Conservation (phyloP, 1,140 invertebrate genomes). For the Leguminivora glycinivorella region DNA sequence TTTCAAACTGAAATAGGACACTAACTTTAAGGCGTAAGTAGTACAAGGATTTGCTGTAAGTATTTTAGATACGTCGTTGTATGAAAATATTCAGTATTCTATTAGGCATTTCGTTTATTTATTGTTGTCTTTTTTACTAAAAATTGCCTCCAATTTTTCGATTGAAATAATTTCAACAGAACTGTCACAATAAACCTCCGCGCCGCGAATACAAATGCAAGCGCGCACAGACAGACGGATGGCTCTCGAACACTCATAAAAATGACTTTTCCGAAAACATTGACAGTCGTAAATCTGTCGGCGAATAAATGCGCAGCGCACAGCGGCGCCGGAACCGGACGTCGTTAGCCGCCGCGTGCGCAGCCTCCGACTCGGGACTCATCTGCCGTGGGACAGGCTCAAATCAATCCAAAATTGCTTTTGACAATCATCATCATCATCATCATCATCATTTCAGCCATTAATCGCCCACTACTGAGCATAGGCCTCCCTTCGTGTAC, state of each 20-base stretch:
- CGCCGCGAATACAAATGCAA: constrained; percentile 9
- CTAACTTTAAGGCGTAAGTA: no score
- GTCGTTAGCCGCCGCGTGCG: constrained; percentile 48
- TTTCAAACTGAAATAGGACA: no score
- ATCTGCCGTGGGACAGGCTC: background rate
- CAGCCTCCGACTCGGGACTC: background rate
- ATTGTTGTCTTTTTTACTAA: background rate
- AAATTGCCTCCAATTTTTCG: background rate
- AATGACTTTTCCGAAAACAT: constrained; percentile 16
- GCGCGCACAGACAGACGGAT: background rate
- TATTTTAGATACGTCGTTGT: no score
- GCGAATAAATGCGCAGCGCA: constrained; percentile 31
- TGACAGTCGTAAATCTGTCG: constrained; percentile 18
- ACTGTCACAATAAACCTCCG: background rate
- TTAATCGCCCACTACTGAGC: no score
- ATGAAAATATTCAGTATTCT: no score
- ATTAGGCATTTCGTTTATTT: no score
- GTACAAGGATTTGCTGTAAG: no score
- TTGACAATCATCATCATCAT: no score
- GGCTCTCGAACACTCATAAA: constrained; percentile 19
- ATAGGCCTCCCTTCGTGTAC: no score
- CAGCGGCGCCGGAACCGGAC: constrained; percentile 52
- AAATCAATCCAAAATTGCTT: background rate
- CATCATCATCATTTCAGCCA: no score
- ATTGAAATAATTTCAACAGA: constrained; percentile 25